phyloP scores from a whole-genome alignment of 2,888 invertebrate genomes.

The Tortricodes alternella region DNA sequence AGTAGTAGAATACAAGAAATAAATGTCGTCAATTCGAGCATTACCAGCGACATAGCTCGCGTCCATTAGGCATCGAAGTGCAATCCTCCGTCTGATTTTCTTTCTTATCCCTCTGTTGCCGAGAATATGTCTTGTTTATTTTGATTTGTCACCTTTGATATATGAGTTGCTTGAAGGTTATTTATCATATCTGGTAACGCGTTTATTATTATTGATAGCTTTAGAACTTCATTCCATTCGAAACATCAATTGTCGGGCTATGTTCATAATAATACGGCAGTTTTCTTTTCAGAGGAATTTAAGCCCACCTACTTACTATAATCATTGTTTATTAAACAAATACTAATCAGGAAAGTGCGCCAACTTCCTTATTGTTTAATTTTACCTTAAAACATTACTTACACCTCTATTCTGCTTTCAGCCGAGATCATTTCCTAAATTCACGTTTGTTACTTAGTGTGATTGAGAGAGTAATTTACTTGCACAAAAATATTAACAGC shows the following conservation, averaged over 20 bases:
- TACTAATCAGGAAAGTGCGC: no score
- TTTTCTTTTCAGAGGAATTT: no score
- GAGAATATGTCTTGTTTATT: conserved; percentile 76
- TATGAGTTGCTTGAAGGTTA: conserved; percentile 57
- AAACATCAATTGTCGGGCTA: conserved; percentile 14
- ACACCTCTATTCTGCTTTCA: no score
- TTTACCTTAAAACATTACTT: no score
- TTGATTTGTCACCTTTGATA: conserved; percentile 78
- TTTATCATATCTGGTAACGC: conserved; percentile 67
- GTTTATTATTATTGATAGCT: conserved; percentile 60
- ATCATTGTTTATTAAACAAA: no score
- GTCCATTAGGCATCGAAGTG: conserved; percentile 69
- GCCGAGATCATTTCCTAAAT: no score
- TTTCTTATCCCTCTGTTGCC: conserved; percentile 53
- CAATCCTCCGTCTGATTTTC: conserved; percentile 66
- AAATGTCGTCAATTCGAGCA: no score
- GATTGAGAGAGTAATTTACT: background rate
- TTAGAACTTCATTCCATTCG: conserved; percentile 53
- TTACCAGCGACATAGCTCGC: conserved; percentile 67
- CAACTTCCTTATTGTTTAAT: no score
- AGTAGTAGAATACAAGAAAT: no score
- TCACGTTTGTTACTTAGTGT: no score
- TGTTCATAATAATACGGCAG: background rate
- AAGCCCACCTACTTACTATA: no score
- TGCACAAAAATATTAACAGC: conserved; percentile 4